A percentile compares a stretch with the other conserved stretches of the same genome.
Evolutionary conservation across 2,797 vertebrate species (phyloP).

Genomic region (Pantherophis alleghaniensis): DNA sequence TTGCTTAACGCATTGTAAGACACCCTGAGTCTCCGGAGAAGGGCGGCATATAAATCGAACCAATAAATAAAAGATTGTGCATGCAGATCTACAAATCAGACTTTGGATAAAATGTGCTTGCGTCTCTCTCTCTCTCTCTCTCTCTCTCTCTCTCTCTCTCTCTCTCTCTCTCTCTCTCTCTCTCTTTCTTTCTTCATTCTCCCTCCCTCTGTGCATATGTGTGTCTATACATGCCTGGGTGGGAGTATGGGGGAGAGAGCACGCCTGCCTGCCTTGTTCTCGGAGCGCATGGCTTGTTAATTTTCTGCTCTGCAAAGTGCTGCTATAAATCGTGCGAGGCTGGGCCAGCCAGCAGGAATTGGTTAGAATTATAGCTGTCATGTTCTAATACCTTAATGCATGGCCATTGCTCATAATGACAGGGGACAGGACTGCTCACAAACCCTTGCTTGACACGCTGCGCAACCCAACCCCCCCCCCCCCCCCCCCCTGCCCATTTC

Average conservation of each 20-base stretch:
- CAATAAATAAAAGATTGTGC: not conserved
- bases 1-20: too few species aligned
- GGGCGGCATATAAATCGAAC: too few species aligned
- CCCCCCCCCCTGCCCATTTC: not conserved
- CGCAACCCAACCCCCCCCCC: too few species aligned
- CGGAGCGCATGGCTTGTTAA: conserved; percentile 27
- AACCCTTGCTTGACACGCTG: not conserved
- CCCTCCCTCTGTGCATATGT: not conserved
- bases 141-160: not conserved
- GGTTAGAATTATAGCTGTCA: conserved; percentile 55
- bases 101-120: not conserved
- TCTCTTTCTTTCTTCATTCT: not conserved
- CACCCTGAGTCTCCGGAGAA: too few species aligned
- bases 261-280: not conserved
- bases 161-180: not conserved
- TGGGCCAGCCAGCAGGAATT: conserved; percentile 44
- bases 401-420: conserved; percentile 66
- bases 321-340: conserved; percentile 47
- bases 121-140: not conserved
- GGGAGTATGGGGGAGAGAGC: too few species aligned
- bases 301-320: conserved; percentile 53
- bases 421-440: conserved; percentile 36
- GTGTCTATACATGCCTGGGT: not conserved
- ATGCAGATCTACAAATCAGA: not conserved
- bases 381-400: conserved; percentile 74